Conservation (phyloP, 2,888 invertebrate genomes). For the Nematopogon swammerdamellus region DNA sequence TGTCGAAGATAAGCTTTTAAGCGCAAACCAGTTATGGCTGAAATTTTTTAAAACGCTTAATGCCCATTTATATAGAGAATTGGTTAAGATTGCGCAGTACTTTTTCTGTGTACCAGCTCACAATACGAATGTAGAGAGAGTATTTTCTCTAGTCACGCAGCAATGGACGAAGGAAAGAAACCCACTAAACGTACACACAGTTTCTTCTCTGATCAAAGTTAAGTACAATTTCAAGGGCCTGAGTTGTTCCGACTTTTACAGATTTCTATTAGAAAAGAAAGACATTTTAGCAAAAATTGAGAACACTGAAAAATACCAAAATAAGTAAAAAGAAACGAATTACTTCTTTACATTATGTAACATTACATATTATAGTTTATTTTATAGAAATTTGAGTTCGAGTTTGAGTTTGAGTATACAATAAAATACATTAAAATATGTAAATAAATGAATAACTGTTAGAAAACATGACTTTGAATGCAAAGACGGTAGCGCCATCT, state of each 20-base stretch:
- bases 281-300: slow-evolving; percentile 3
- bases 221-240: slow-evolving; percentile 8
- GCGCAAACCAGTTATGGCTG: slow-evolving; percentile 5
- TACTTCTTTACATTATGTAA: neutral
- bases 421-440: no score
- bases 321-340: neutral
- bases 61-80: slow-evolving; percentile 10
- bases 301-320: slow-evolving; percentile 2
- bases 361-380: neutral
- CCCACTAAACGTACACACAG: slow-evolving; percentile 9
- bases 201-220: slow-evolving; percentile 11
- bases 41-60: slow-evolving; percentile 1
- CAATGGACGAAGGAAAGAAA: slow-evolving; percentile 14
- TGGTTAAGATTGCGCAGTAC: slow-evolving; percentile 13
- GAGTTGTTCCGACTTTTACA: slow-evolving; percentile 7
- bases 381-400: no score
- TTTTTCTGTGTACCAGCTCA: slow-evolving; percentile 13
- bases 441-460: no score
- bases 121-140: slow-evolving; percentile 12
- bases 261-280: slow-evolving; percentile 5
- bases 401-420: no score
- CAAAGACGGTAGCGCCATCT: no score
- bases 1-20: slow-evolving; percentile 12
- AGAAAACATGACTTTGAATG: no score
- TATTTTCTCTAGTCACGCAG: slow-evolving; percentile 12